Conservation (phyloP, 2,797 vertebrate genomes). For the Percopsis omiscomaycus region DNA sequence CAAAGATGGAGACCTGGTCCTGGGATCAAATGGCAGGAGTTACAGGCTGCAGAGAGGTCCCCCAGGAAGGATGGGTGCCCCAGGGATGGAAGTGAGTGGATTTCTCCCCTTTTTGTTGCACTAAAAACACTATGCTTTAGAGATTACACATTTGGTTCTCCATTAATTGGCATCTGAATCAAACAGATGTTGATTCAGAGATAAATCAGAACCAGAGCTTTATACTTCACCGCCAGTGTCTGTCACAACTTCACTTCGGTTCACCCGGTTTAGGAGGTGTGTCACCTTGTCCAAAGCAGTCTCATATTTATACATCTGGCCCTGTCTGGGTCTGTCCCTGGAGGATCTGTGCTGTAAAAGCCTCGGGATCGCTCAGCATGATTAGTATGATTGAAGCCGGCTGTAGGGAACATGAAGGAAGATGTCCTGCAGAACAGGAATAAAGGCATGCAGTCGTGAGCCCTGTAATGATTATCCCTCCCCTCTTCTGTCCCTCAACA, state of each 20-base stretch:
- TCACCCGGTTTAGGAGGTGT: slow-evolving; percentile 37
- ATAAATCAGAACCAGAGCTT: slow-evolving; percentile 10
- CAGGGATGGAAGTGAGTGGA: slow-evolving; percentile 79
- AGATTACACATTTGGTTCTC: slow-evolving; percentile 46
- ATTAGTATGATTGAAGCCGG: slow-evolving; percentile 57
- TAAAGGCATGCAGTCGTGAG: slow-evolving; percentile 13
- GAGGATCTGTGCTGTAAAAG: slow-evolving; percentile 53
- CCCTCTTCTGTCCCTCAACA: slow-evolving; percentile 14
- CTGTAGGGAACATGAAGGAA: slow-evolving; percentile 50
- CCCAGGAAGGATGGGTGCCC: slow-evolving; percentile 72
- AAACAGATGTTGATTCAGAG: slow-evolving; percentile 36
- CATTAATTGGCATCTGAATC: slow-evolving; percentile 53
- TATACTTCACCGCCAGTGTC: slow-evolving; percentile 13
- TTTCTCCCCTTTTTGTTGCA: neutral
- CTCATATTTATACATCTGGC: slow-evolving; percentile 65
- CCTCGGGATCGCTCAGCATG: slow-evolving; percentile 44
- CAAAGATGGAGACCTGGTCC: slow-evolving; percentile 52
- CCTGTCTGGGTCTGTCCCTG: slow-evolving; percentile 40
- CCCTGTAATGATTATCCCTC: slow-evolving; percentile 9
- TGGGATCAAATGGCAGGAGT: slow-evolving; percentile 53
- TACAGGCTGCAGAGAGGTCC: slow-evolving; percentile 69
- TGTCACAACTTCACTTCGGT: slow-evolving; percentile 21
- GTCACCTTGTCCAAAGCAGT: neutral
- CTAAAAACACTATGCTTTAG: slow-evolving; percentile 15
- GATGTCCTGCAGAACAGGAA: slow-evolving; percentile 29